Evolutionary conservation across 2,888 invertebrate species (phyloP).

Genomic region (Camponotus fellah): DNA sequence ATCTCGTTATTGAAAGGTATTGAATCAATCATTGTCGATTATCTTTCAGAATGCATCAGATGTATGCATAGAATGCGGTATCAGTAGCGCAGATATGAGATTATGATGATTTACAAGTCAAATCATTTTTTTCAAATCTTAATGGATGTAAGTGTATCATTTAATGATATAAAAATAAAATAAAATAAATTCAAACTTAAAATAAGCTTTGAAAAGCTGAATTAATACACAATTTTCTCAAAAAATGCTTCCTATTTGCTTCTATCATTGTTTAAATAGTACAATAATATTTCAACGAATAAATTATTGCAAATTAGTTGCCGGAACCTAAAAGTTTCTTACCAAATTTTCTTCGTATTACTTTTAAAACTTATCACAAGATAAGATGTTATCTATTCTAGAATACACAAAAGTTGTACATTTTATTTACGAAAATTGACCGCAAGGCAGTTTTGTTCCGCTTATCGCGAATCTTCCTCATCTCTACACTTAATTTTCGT

Average conservation of each 20-base stretch:
- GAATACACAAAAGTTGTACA: neutral
- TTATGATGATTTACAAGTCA: neutral
- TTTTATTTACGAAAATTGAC: neutral
- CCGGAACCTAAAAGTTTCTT: neutral
- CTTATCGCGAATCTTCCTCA: constrained; percentile 30
- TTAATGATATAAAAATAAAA: neutral
- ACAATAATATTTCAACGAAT: neutral
- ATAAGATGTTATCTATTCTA: neutral
- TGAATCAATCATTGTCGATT: neutral
- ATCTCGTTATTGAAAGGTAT: neutral
- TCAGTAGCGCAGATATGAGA: neutral
- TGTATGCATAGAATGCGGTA: neutral
- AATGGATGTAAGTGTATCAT: neutral
- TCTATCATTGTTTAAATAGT: neutral
- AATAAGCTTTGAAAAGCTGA: neutral
- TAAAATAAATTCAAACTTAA: neutral
- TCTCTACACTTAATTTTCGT: constrained; percentile 22
- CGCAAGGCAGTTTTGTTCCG: neutral
- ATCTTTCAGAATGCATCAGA: neutral
- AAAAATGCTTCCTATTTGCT: neutral
- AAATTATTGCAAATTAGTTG: neutral
- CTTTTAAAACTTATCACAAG: neutral
- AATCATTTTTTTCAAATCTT: neutral
- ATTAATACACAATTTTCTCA: neutral
- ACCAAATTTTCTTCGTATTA: neutral